Base-by-base conservation (phyloP, 2,888 invertebrate genomes). In the Ptychoptera contaminata region DNA sequence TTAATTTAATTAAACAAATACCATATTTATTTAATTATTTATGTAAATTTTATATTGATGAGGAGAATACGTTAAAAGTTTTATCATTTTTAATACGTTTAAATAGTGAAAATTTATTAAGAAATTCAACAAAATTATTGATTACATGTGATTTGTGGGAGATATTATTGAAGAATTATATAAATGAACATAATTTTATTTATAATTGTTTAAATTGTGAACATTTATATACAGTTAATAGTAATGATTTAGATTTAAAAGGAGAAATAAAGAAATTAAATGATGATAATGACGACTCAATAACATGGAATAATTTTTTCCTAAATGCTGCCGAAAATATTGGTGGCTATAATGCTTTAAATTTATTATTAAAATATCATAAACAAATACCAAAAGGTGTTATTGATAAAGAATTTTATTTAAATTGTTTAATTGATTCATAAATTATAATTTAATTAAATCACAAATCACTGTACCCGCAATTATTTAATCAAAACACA, bases 141-240 rank as follows among this genome's bases (percentile, higher is more conserved):
- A 56, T 56, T 3, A 65, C 66, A 66, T 55, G 61, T 12, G 57
- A 60, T 16, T 63, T 63, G 38, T 65, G 64, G 40, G 62, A 65
- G 35, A 60, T 58, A 44, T 65, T 40, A 31, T 31, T 31, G 15
- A 31, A 31, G 31, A 32, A 32, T 12, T 31, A 31, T 31, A 15
- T 34, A 40, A 40, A 40, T 40, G 9, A 34, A 16, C 31, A 40
- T 15, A 9, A 40, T 10, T 32, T 31, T 8, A 29, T 29, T 30
- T 40, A 40, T 30, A 31, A 32, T 40, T 40, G 40, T 32, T 40
- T 40, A 40, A 40, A 40, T 31, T 40, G 40, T 40, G 31, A 40
- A 14, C 4, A 40, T 32, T 40, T 40, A 31, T 14, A 5, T 30
- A 40, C 9, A 8, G 10, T 40, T 12, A 40, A 10, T 29, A 30